Percentiles rank a stretch among this genome's conserved stretches.
phyloP scores from a whole-genome alignment of 2,888 invertebrate species.

The Venusia cambrica region DNA sequence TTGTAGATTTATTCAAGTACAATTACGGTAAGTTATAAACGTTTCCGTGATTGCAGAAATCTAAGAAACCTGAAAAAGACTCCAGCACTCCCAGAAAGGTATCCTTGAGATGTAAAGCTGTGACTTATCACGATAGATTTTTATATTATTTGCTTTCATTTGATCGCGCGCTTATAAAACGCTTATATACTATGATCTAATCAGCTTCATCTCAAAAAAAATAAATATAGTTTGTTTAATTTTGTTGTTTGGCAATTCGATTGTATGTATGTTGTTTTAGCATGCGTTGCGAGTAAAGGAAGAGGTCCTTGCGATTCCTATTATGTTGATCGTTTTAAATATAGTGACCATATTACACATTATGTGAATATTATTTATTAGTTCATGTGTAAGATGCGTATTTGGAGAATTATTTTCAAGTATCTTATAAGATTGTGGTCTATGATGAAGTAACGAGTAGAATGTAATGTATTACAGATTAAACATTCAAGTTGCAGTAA shows the following conservation, averaged over 20 bases:
- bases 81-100: constrained; percentile 87
- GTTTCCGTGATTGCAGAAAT: constrained; percentile 84
- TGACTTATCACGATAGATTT: constrained; percentile 30
- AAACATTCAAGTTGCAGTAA: constrained; percentile 70
- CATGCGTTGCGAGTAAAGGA: no score
- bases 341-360: no score
- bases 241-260: constrained; percentile 25
- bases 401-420: no score
- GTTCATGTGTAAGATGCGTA: no score
- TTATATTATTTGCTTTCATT: constrained; percentile 35
- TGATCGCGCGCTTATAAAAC: constrained; percentile 16
- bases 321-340: no score
- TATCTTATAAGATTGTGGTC: no score
- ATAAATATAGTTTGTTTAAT: constrained; percentile 37
- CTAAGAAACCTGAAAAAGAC: constrained; percentile 88
- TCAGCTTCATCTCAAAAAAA: constrained; percentile 49
- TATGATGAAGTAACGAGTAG: constrained; percentile 25
- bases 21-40: constrained; percentile 41
- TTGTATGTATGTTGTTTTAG: constrained; percentile 36
- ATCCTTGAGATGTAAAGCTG: constrained; percentile 56
- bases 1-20: neutral
- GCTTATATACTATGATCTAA: constrained; percentile 47
- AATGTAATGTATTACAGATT: constrained; percentile 67
- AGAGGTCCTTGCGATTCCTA: no score
- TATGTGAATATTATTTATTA: no score